A percentile compares a stretch with the other conserved stretches of the same genome.
phyloP scores from a whole-genome alignment of 2,888 invertebrate species.

The Drosophila koepferae region DNA sequence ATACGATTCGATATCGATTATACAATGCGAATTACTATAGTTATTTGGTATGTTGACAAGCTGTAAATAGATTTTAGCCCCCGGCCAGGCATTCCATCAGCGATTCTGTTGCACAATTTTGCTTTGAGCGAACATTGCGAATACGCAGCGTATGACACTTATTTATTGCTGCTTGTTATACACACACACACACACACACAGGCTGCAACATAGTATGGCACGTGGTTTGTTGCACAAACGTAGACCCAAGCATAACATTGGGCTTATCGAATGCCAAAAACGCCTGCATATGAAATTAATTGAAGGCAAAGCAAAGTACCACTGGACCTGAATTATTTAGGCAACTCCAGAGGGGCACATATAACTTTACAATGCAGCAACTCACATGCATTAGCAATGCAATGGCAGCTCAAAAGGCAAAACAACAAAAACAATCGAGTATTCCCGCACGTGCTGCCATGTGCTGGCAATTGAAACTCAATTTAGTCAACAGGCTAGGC shows the following conservation, averaged over 20 bases:
- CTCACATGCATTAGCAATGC: slow-evolving; percentile 67
- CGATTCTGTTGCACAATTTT: background rate
- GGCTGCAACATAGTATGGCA: slow-evolving; percentile 7
- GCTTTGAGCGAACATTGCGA: slow-evolving; percentile 25
- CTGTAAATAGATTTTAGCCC: slow-evolving; percentile 8
- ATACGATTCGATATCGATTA: slow-evolving; percentile 24
- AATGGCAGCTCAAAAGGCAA: slow-evolving; percentile 45
- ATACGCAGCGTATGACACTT: slow-evolving; percentile 47
- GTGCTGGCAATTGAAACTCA: slow-evolving; percentile 76
- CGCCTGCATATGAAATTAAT: slow-evolving; percentile 52
- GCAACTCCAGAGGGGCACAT: slow-evolving; percentile 17
- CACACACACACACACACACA: background rate
- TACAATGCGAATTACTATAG: slow-evolving; percentile 21
- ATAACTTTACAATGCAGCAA: slow-evolving; percentile 32
- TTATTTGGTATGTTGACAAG: slow-evolving; percentile 20
- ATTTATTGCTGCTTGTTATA: slow-evolving; percentile 24
- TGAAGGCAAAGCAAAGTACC: slow-evolving; percentile 32
- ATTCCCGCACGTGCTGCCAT: slow-evolving; percentile 73
- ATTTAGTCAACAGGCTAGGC: slow-evolving; percentile 68
- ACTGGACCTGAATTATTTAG: slow-evolving; percentile 68
- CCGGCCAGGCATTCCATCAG: too few relatives aligned
- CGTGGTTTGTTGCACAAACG: slow-evolving; percentile 4
- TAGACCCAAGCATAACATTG: background rate
- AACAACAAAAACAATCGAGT: slow-evolving; percentile 54
- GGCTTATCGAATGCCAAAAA: slow-evolving; percentile 44